Base-by-base conservation (phyloP, 2,113 vertebrate species). In the Pterocles gutturalis region DNA sequence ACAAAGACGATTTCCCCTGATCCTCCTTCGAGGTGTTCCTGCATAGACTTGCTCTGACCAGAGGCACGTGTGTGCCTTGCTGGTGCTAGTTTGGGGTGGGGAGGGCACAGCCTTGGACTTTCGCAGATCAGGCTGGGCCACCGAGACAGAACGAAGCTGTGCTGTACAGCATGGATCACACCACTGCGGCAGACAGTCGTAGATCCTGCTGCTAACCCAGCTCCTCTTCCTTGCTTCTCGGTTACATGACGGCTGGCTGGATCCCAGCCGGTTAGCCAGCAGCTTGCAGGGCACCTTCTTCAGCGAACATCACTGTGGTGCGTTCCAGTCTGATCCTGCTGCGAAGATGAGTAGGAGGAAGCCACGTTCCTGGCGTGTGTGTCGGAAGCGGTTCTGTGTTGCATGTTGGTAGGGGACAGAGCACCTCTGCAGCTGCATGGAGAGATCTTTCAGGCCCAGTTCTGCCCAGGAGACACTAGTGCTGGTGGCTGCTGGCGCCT, bases 31-130 rank as follows among this genome's bases (percentile, higher is more conserved):
- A 38, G 69, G 20, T 1, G 1, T 71, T 53, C 20, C 71, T 46
- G 64, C 29, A n/a, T 19, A 43, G 55, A 29, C 33, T 57, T 28
- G 14, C 70, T 65, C 58, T 62, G 33, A 8, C 36, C 36, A 6
- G 3, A n/a, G 62, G 62, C 31, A 26, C 0, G 4, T 5, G 34
- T 28, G 45, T 31, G 43, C 70, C 41, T 48, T 0, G 0, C 24
- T 33, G 64, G 48, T 43, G 43, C 58, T 22, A 12, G 13, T 11
- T 43, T 43, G 34, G 58, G 34, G 13, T 11, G 43, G 22, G 49
- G 36, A 72, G 66, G 53, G 54, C 81, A 71, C 51, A 22, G 57
- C 31, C 53, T 36, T 38, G 34, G 10, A 45, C 60, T 46, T 33
- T 7, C 36, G 36, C 16, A 20, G 28, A 18, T 45, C 58, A 58